Evolutionary conservation across 2,888 invertebrate genomes (phyloP).

Genomic region (Drosophila infuscata): DNA sequence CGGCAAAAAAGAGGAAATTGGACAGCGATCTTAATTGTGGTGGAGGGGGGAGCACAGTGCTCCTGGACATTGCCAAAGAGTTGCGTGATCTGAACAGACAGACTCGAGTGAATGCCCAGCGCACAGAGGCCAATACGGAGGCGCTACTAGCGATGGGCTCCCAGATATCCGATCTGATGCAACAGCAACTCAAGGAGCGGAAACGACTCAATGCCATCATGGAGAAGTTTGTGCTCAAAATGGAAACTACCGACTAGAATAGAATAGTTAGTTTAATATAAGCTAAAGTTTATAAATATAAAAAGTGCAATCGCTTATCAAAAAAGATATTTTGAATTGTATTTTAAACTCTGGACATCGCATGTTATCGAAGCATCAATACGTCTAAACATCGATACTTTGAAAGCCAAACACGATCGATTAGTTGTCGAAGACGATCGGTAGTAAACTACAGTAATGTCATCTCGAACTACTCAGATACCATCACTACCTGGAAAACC

Average conservation of each 20-base stretch:
- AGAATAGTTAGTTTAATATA: constrained; percentile 7
- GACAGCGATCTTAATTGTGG: constrained; percentile 24
- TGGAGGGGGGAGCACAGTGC: constrained; percentile 20
- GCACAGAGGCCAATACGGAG: constrained; percentile 63
- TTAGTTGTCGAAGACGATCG: neutral
- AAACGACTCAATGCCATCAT: constrained; percentile 67
- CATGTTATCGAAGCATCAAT: neutral
- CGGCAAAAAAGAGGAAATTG: constrained; percentile 50
- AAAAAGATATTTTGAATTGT: neutral
- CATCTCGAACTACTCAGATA: constrained; percentile 11
- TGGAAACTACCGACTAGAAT: constrained; percentile 63
- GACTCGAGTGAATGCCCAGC: constrained; percentile 61
- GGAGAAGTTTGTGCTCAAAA: constrained; percentile 68
- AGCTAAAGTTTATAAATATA: neutral
- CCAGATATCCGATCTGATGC: constrained; percentile 67
- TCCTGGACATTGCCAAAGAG: constrained; percentile 67
- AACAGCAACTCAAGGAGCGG: constrained; percentile 66
- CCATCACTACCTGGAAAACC: constrained; percentile 34
- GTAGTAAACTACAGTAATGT: neutral
- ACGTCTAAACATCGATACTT: neutral
- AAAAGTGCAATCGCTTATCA: neutral
- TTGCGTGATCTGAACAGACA: constrained; percentile 60
- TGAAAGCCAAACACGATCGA: neutral
- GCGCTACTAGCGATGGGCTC: constrained; percentile 66
- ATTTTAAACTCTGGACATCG: neutral